Conservation (phyloP, 2,113 vertebrate genomes). For the Cyrtonyx montezumae region DNA sequence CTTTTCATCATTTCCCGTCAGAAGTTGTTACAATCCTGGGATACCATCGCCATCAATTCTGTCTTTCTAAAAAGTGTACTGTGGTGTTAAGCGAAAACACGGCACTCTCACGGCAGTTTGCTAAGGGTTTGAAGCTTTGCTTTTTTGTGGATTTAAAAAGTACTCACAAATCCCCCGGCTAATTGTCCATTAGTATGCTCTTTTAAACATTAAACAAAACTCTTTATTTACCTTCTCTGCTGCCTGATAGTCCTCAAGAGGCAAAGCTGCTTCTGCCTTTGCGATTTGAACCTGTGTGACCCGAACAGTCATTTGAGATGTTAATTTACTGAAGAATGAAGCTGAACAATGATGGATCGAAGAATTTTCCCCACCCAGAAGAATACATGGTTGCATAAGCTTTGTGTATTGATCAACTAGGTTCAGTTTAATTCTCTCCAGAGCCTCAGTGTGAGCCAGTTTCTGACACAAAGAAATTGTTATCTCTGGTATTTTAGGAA, state of each 20-base stretch:
- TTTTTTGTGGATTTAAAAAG: constrained; percentile 41
- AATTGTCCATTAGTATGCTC: constrained; percentile 48
- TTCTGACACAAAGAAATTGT: not conserved
- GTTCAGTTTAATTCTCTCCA: not conserved
- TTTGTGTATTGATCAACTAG: constrained; percentile 21
- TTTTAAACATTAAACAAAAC: constrained; percentile 61
- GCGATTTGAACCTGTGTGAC: constrained; percentile 46
- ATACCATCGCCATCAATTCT: not conserved
- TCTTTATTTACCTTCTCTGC: constrained; percentile 27
- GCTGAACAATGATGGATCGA: constrained; percentile 37
- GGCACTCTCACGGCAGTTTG: not conserved
- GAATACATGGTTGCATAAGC: not conserved
- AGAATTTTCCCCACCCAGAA: constrained; percentile 24
- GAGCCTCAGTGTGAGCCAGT: not conserved
- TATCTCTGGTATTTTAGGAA: not conserved
- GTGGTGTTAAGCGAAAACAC: not conserved
- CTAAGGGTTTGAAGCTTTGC: not conserved
- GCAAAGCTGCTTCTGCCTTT: constrained; percentile 36
- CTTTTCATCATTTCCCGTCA: not conserved
- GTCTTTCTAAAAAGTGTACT: not conserved
- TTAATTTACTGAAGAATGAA: constrained; percentile 67
- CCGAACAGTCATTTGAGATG: constrained; percentile 56
- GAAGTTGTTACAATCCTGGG: not conserved
- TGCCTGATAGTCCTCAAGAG: constrained; percentile 7
- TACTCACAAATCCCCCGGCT: not conserved